Evolutionary conservation across 2,888 invertebrate genomes (phyloP).

Genomic region (Tiliacea citrago): DNA sequence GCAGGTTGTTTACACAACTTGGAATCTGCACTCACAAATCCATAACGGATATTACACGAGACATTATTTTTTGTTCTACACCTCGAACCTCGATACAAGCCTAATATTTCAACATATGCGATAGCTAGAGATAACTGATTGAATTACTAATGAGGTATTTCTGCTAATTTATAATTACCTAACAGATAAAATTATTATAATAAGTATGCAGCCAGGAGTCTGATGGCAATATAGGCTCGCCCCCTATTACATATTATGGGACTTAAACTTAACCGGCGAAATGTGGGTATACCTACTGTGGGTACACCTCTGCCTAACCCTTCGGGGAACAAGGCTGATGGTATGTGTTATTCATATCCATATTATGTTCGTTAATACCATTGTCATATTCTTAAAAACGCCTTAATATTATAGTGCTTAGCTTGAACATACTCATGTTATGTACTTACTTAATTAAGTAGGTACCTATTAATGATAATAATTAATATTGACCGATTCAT

Average conservation of each 20-base stretch:
- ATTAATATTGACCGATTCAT: not conserved
- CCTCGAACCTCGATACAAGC: not conserved
- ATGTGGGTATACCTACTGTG: no score
- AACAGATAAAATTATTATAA: not conserved
- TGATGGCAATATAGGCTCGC: no score
- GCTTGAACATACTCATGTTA: not conserved
- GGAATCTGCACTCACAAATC: conserved; percentile 40
- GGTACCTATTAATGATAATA: not conserved
- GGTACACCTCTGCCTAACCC: no score
- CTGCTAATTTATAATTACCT: conserved; percentile 1
- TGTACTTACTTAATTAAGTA: not conserved
- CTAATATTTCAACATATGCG: conserved; percentile 10
- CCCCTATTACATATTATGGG: no score
- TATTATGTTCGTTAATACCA: not conserved
- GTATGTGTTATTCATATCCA: not conserved
- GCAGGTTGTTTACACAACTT: conserved; percentile 72
- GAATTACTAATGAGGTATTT: not conserved
- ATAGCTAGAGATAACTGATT: conserved; percentile 7
- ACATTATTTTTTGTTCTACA: conserved; percentile 15
- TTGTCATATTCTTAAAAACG: not conserved
- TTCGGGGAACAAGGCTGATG: no score
- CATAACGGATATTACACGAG: conserved; percentile 42
- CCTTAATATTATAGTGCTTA: not conserved
- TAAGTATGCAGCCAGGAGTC: no score
- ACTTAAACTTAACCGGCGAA: no score